These are phyloP conservation scores for Ladona fulva DNA, from an alignment of 1,140 invertebrate species.

Conservation along the genomic window DNA sequence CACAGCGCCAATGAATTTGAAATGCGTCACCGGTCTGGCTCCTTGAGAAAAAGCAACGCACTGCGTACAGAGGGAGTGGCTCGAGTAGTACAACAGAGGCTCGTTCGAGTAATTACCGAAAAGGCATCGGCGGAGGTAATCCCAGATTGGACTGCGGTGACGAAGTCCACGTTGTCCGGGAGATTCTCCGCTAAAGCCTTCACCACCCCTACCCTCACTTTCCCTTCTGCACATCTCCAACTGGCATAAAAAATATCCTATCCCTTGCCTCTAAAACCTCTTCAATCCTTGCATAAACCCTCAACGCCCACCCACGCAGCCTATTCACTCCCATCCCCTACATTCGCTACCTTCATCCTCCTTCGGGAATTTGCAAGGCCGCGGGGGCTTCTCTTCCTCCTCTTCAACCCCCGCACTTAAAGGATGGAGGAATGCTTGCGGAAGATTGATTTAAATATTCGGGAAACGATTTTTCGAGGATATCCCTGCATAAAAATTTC, in stretches of 20 bases:
- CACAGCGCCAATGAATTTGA: no score
- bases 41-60: no score
- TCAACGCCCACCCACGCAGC: neutral
- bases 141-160: conserved; percentile 1
- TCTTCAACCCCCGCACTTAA: no score
- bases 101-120: neutral
- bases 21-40: no score
- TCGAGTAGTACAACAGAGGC: neutral
- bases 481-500: no score
- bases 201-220: neutral
- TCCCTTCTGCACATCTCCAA: neutral
- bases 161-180: neutral
- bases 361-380: neutral
- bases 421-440: no score
- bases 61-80: no score
- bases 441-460: no score
- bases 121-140: neutral
- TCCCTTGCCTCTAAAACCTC: neutral
- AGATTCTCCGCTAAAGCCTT: neutral
- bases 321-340: no score
- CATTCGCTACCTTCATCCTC: neutral
- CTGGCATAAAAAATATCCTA: neutral
- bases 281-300: conserved; percentile 7
- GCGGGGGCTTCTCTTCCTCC: no score
- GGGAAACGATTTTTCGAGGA: no score